Evolutionary conservation across 2,888 invertebrate genomes (phyloP).

Genomic region (Tribolium freemani): DNA sequence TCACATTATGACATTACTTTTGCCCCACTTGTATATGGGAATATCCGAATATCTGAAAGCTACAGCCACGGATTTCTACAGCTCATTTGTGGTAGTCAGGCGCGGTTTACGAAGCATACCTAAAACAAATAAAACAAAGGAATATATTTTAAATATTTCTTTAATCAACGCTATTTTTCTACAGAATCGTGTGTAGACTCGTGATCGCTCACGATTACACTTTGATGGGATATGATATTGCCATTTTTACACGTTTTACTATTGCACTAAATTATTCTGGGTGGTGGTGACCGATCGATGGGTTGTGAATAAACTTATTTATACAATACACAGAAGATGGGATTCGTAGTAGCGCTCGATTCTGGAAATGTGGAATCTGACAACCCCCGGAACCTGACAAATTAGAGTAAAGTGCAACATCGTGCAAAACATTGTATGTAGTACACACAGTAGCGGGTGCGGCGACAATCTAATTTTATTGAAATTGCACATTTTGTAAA

Average conservation of each 20-base stretch:
- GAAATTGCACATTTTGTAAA: slow-evolving; percentile 43
- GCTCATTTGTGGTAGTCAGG: too few species aligned
- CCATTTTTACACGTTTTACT: slow-evolving; percentile 68
- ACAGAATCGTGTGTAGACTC: slow-evolving; percentile 66
- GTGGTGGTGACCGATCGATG: slow-evolving; percentile 57
- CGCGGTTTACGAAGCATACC: too few species aligned
- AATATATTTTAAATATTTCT: slow-evolving; percentile 66
- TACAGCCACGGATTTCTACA: too few species aligned
- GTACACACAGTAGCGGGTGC: slow-evolving; percentile 61
- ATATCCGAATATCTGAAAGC: too few species aligned
- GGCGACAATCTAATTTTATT: slow-evolving; percentile 51
- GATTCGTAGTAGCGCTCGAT: slow-evolving; percentile 41
- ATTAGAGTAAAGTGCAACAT: slow-evolving; percentile 59
- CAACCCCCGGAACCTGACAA: slow-evolving; percentile 47
- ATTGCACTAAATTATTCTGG: slow-evolving; percentile 66
- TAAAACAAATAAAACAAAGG: slow-evolving; percentile 40
- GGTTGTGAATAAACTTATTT: slow-evolving; percentile 54
- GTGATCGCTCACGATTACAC: slow-evolving; percentile 64
- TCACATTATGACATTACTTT: too few species aligned
- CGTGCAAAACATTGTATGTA: slow-evolving; percentile 62
- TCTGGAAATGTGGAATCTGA: slow-evolving; percentile 36
- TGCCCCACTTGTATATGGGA: too few species aligned
- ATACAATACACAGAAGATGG: slow-evolving; percentile 49
- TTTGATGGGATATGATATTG: slow-evolving; percentile 68
- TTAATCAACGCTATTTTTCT: slow-evolving; percentile 69